These are phyloP conservation scores for Lates calcarifer DNA, from an alignment of 2,113 vertebrate species.

Conservation along the genomic window DNA sequence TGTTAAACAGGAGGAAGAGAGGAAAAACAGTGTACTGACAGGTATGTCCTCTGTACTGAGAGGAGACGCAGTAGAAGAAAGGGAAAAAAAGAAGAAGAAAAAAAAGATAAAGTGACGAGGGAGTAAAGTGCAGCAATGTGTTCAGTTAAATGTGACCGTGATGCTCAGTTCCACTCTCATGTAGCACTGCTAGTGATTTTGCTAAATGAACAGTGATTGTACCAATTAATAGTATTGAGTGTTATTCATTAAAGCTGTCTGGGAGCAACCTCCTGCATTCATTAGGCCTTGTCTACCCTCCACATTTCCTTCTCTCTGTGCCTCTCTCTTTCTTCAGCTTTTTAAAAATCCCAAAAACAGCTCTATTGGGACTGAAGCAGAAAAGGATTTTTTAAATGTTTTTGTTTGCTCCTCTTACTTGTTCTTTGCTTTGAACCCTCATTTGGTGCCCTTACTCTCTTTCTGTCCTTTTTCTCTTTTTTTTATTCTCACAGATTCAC, in stretches of 20 bases:
- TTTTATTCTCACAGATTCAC: background rate
- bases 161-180: conserved; percentile 89
- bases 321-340: background rate
- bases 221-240: conserved; percentile 95
- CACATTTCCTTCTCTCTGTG: conserved; percentile 31
- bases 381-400: background rate
- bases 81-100: background rate
- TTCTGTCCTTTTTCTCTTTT: background rate
- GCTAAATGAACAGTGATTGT: conserved; percentile 93
- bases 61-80: background rate
- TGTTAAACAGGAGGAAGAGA: conserved; percentile 25
- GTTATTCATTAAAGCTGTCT: conserved; percentile 93
- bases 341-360: conserved; percentile 1
- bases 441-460: background rate
- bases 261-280: conserved; percentile 56
- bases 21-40: conserved; percentile 13
- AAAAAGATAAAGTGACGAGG: background rate
- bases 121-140: conserved; percentile 1
- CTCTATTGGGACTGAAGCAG: background rate
- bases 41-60: conserved; percentile 16
- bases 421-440: background rate
- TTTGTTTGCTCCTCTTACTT: background rate
- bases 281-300: conserved; percentile 41
- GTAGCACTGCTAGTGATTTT: conserved; percentile 90
- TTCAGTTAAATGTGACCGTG: conserved; percentile 86